Evolutionary conservation across 2,797 vertebrate species (phyloP), one percentile per base, ranked within the genome.

Genomic region (Gallirallus australis): DNA sequence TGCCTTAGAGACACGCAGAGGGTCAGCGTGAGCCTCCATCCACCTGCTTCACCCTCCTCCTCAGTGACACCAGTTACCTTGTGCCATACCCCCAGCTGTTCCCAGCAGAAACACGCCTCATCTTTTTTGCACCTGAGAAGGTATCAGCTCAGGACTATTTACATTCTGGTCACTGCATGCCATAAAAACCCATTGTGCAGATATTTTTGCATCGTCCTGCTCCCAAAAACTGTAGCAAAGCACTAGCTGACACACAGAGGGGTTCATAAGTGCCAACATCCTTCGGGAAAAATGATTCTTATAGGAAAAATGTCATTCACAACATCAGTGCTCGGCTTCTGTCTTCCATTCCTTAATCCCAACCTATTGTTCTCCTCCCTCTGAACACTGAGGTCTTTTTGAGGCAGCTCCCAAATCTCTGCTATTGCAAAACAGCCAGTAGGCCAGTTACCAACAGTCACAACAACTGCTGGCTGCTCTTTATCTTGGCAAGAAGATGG

Each of bases 371-470:
- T 96, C 87, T 91, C 69, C 82, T 91, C 93, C 50, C 90, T 92
- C 91, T 86, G 82, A 96, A 94, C 69, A n/a, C 69, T 33, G 72
- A 93, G 91, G 92, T 88, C 94, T 86, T 92, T 96, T 78, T 63
- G 95, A 96, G 95, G 96, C 95, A 95, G 94, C 85, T 96, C 95
- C 94, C 91, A 95, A 92, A 94, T 89, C 94, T 92, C 86, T 91
- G 72, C 82, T 92, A 40, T 89, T 94, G 89, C 92, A 93, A 91
- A 96, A 96, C 92, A 96, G 79, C 94, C 91, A 95, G 82, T 82
- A 96, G 96, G 94, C 93, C 93, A 78, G 94, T 86, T 81, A 96
- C 94, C 94, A 96, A 81, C 87, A 94, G 92, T 80, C 95, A 90
- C 94, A 94, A 91, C 95, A 90, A 95, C 83, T 92, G 86, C 94